Evolutionary conservation across 2,797 vertebrate genomes (phyloP), one percentile per base, ranked within the genome.

Genomic region (Avahi laniger): DNA sequence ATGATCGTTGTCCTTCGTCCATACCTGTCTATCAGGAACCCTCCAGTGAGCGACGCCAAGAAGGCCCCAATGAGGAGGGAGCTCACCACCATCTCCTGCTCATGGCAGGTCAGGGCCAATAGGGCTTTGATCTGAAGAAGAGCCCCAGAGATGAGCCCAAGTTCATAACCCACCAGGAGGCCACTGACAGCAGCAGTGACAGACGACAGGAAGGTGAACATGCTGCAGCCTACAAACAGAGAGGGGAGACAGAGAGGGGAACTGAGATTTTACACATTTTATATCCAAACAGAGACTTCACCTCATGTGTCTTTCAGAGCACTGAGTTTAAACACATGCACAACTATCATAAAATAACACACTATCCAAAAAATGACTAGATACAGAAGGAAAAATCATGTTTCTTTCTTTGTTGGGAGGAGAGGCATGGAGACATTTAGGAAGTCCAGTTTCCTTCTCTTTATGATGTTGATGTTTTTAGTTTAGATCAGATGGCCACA

Each of bases 21-120:
- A 11, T 99, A 99, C 57, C 96, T 99, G 97, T 99, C 99, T 95
- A 99, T 99, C 24, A 99, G 95, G 80, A 99, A 98, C 79, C 99
- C 99, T 20, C 99, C 99, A 0, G 96, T 99, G 95, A 99, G 98
- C 52, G 99, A 99, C 78, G 99, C 98, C 28, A 99, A 97, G 61
- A 99, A 99, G 18, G 99, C 99, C 28, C 99, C 99, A 7, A 99
- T 98, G 97, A 99, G 98, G 83, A 99, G 98, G 83, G 99, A 99
- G 97, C 99, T 99, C 97, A 99, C 99, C 61, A 99, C 95, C 88
- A 99, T 98, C 98, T 99, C 99, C 98, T 99, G 99, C 95, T 99
- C 98, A 5, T 98, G 99, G 97, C 99, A 99, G 61, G 99, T 99
- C 17, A 99, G 99, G 7, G 98, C 96, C 95, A 99, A 98, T 75